Conservation (phyloP, 2,113 vertebrate species). For the Hippocampus mohnikei region DNA sequence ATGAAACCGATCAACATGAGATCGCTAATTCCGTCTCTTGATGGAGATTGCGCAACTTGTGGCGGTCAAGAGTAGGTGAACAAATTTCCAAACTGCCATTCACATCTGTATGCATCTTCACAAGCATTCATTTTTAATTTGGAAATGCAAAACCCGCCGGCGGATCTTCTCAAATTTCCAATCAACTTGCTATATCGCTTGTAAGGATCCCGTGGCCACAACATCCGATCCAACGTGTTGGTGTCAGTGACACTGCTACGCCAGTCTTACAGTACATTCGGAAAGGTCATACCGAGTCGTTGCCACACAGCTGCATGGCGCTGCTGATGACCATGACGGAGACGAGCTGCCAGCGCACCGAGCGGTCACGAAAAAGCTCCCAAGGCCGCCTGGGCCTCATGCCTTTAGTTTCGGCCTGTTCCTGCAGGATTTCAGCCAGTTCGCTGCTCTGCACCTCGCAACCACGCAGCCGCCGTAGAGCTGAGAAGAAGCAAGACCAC, state of each 20-base stretch:
- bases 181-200: slow-evolving; percentile 13
- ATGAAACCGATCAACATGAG: no score
- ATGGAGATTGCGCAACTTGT: background rate
- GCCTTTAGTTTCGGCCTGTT: slow-evolving; percentile 73
- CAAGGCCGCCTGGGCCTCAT: slow-evolving; percentile 61
- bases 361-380: slow-evolving; percentile 74
- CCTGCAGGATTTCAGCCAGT: slow-evolving; percentile 81
- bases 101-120: slow-evolving; percentile 1
- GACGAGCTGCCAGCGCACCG: slow-evolving; percentile 78
- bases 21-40: background rate
- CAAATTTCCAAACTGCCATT: background rate
- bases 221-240: background rate
- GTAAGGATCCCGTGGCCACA: slow-evolving; percentile 9
- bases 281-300: slow-evolving; percentile 78
- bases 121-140: slow-evolving; percentile 46
- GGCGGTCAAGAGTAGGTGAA: background rate
- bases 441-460: slow-evolving; percentile 69
- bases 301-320: slow-evolving; percentile 88
- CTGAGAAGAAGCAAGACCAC: slow-evolving; percentile 52
- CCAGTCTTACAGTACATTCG: background rate
- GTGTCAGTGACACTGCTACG: background rate
- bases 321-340: slow-evolving; percentile 81
- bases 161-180: slow-evolving; percentile 47
- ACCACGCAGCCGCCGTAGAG: slow-evolving; percentile 76
- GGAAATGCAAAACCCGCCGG: slow-evolving; percentile 1